Evolutionary conservation across 1,140 invertebrate species (phyloP), one percentile per base, ranked within the genome.

Genomic region (Agrypnia vestita): DNA sequence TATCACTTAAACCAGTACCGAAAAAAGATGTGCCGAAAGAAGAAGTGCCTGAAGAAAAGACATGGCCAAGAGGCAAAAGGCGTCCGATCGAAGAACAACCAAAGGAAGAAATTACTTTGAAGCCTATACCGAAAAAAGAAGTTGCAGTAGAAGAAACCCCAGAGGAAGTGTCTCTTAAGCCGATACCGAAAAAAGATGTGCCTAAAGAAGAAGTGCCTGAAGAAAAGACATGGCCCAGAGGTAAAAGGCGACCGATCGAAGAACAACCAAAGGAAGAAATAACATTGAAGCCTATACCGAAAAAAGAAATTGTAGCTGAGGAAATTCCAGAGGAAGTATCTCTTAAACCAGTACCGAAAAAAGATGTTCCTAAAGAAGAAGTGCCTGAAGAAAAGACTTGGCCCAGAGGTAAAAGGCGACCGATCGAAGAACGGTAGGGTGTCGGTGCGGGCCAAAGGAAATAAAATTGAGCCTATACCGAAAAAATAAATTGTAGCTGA

Each of bases 101-200:
- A 1, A 83, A 82, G 76, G 87, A 89, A 84, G 84, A 87, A 62
- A 82, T 86, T 17, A 80, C 82, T 35, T 83, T 87, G 3, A 88
- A 89, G 84, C 86, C 86, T 19, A 84, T 88, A 53, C 80, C 80
- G 7, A 86, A 86, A 74, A 84, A 73, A 35, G 86, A n/a, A 85
- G 85, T 87, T 35, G 64, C 80, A 61, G 84, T 87, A 46, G 85
- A 87, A 78, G 86, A 89, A 53, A 85, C 86, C 7, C 69, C 85
- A 80, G 85, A 88, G 77, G 64, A 84, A 88, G 84, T 86, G 84
- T 84, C 86, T 47, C 84, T 92, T 3, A 91, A 92, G 76, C 90
- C 87, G 78, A 89, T 89, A 62, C 87, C 88, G 43, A 19, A 82
- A 75, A 35, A 55, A 81, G 83, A 81, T 78, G 82, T 84, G 10